Conservation (phyloP, 1,140 invertebrate genomes). For the Anoplophora glabripennis region DNA sequence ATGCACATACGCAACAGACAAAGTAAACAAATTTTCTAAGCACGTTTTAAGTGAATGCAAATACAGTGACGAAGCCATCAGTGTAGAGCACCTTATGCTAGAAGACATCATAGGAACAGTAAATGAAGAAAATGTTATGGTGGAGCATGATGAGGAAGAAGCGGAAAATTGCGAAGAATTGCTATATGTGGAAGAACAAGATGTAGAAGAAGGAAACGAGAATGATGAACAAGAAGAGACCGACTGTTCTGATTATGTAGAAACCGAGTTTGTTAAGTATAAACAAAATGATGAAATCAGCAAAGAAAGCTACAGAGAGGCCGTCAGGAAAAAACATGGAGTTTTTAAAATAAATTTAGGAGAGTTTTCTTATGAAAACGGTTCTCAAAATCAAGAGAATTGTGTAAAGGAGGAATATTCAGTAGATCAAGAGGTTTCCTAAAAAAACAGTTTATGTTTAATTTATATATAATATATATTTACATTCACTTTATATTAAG, state of each 20-base stretch:
- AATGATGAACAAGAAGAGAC: background rate
- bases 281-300: background rate
- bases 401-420: too few species aligned
- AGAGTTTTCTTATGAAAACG: background rate
- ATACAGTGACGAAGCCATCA: background rate
- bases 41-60: constrained; percentile 6
- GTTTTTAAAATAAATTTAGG: constrained; percentile 10
- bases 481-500: too few species aligned
- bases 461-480: too few species aligned
- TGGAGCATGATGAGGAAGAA: background rate
- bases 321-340: background rate
- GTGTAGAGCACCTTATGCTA: constrained; percentile 4
- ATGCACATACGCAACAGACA: constrained; percentile 20
- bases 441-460: too few species aligned
- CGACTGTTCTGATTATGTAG: background rate
- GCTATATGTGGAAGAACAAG: background rate
- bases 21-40: constrained; percentile 8
- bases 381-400: too few species aligned
- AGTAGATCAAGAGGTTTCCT: too few species aligned
- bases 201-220: background rate
- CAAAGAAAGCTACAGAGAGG: background rate
- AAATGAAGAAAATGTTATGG: background rate
- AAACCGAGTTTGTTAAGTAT: background rate
- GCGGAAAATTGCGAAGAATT: background rate
- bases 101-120: constrained; percentile 10